Percentiles rank a stretch among this genome's conserved stretches.
Evolutionary conservation across 2,113 vertebrate species (phyloP).

Genomic region (Dermatemys mawii): DNA sequence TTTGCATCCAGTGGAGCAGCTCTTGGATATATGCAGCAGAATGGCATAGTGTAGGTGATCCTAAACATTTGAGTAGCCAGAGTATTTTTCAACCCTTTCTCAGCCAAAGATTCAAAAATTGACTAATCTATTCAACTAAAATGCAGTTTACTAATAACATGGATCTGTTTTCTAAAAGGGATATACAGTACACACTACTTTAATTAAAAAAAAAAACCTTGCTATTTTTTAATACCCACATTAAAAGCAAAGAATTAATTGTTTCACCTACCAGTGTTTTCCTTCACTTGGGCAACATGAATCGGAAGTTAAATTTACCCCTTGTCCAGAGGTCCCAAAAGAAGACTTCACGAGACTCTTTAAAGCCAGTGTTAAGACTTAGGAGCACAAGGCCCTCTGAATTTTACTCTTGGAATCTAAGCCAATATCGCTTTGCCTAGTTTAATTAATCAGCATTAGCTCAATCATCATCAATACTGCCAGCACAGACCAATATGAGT

Average conservation of each 20-base stretch:
- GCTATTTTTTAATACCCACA: background rate
- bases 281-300: background rate
- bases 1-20: background rate
- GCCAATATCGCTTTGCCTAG: background rate
- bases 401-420: background rate
- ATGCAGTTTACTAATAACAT: background rate
- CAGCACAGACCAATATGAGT: background rate
- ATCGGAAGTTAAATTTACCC: background rate
- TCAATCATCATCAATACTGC: background rate
- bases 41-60: background rate
- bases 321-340: background rate
- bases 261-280: background rate
- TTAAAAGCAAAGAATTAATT: background rate
- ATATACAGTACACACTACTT: background rate
- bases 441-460: background rate
- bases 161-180: background rate
- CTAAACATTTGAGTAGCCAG: background rate
- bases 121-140: background rate
- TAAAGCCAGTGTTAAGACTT: background rate
- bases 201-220: background rate
- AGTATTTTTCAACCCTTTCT: background rate
- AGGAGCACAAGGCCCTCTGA: background rate
- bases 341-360: background rate
- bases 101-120: background rate
- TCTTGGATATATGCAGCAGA: background rate